Percentiles rank a stretch among this genome's conserved stretches.
Evolutionary conservation across 2,113 vertebrate genomes (phyloP).

Genomic region (Oncorhynchus nerka): DNA sequence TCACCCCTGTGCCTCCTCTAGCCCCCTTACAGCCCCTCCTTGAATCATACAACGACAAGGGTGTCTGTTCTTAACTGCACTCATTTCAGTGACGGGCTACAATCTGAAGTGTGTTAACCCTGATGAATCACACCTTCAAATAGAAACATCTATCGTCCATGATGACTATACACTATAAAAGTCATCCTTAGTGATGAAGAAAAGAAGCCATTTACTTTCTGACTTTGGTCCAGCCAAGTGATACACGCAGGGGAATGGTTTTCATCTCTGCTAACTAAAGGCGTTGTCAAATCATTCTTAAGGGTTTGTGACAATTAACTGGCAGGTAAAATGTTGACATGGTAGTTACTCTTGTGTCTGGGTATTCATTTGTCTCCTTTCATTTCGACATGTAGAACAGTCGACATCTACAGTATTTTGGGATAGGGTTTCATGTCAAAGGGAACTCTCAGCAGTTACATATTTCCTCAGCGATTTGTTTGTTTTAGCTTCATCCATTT

Average conservation of each 20-base stretch:
- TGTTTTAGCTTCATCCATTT: neutral
- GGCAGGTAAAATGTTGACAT: slow-evolving; percentile 13
- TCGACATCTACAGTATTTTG: slow-evolving; percentile 14
- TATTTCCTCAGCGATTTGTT: neutral
- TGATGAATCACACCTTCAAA: slow-evolving; percentile 42
- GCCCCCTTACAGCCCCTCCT: slow-evolving; percentile 64
- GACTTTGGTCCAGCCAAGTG: slow-evolving; percentile 4
- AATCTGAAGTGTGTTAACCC: slow-evolving; percentile 53
- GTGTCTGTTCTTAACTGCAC: slow-evolving; percentile 60
- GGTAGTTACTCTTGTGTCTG: slow-evolving; percentile 17
- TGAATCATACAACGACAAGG: slow-evolving; percentile 62
- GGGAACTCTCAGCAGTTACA: too few species aligned
- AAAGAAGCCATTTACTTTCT: slow-evolving; percentile 8
- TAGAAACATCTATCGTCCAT: slow-evolving; percentile 27
- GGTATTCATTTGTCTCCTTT: neutral
- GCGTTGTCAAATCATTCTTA: neutral
- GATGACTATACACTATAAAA: slow-evolving; percentile 27
- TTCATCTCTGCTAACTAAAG: neutral
- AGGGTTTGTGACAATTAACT: slow-evolving; percentile 19
- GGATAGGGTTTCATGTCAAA: too few species aligned
- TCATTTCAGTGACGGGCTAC: slow-evolving; percentile 55
- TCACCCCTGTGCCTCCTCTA: slow-evolving; percentile 35
- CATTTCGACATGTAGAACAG: neutral
- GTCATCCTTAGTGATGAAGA: neutral
- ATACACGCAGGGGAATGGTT: neutral